Percentiles rank a stretch among this genome's conserved stretches.
Conservation (phyloP, 2,888 invertebrate species). For the Morpho achilles region DNA sequence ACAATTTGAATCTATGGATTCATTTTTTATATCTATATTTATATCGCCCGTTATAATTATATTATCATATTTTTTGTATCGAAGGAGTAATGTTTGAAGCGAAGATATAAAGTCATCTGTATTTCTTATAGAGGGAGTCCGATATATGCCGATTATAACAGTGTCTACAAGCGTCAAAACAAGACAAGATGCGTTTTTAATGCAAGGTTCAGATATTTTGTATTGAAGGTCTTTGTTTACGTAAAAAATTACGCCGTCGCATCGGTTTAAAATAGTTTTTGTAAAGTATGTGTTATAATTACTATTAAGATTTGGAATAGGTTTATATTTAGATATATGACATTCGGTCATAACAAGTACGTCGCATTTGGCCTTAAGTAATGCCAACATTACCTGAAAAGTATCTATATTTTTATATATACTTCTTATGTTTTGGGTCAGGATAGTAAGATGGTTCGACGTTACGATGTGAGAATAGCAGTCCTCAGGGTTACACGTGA, state of each 20-base stretch:
- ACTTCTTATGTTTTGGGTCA: conserved; percentile 8
- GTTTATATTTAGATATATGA: conserved; percentile 1
- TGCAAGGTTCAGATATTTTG: no score
- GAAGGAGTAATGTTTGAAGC: neutral
- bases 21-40: conserved; percentile 13
- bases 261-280: no score
- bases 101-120: neutral
- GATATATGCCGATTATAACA: neutral
- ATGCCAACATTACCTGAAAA: neutral
- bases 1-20: conserved; percentile 15
- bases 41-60: neutral
- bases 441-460: conserved; percentile 1
- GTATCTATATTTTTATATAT: neutral
- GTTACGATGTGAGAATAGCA: conserved; percentile 1
- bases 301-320: neutral
- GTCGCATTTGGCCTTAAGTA: neutral
- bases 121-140: neutral
- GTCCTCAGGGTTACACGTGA: conserved; percentile 29
- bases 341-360: neutral
- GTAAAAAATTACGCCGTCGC: no score
- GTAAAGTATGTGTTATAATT: no score
- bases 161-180: neutral
- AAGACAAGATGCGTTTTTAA: no score
- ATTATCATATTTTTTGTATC: neutral
- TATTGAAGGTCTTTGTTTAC: no score